Percentiles rank a stretch among this genome's conserved stretches.
Evolutionary conservation across 2,797 vertebrate genomes (phyloP).

Genomic region (Pangasius djambal): DNA sequence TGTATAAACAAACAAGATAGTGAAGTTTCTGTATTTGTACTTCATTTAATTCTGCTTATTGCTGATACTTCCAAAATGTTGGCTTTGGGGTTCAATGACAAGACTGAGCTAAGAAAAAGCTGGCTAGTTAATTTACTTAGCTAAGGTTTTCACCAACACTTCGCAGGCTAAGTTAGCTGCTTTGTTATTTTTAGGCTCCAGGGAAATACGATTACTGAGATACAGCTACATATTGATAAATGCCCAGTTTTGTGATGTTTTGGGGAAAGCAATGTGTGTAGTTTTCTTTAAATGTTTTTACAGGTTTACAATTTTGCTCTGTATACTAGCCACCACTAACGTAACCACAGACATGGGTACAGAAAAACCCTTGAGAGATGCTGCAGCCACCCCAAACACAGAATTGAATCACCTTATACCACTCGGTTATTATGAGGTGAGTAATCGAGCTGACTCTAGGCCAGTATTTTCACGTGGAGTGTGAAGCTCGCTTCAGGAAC

Average conservation of each 20-base stretch:
- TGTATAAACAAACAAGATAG: too few relatives aligned
- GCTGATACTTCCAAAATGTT: not conserved
- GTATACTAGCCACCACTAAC: not conserved
- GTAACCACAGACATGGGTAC: not conserved
- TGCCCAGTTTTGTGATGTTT: not conserved
- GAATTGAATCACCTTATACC: constrained; percentile 7
- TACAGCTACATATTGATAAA: not conserved
- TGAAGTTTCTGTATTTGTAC: not conserved
- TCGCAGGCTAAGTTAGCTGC: not conserved
- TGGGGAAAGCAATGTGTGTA: not conserved
- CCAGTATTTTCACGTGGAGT: constrained; percentile 15
- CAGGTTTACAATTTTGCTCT: not conserved
- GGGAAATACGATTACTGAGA: not conserved
- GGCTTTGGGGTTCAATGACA: not conserved
- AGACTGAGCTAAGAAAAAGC: not conserved
- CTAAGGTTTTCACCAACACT: not conserved
- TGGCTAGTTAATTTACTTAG: not conserved
- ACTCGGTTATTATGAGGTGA: not conserved
- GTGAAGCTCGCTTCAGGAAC: constrained; percentile 29
- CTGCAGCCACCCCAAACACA: constrained; percentile 13
- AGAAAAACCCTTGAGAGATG: not conserved
- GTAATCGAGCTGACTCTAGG: constrained; percentile 21
- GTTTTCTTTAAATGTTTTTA: not conserved
- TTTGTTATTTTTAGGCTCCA: not conserved
- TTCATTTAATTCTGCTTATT: not conserved